phyloP scores from a whole-genome alignment of 2,113 vertebrate genomes.

The Pseudorectes ferrugineus region DNA sequence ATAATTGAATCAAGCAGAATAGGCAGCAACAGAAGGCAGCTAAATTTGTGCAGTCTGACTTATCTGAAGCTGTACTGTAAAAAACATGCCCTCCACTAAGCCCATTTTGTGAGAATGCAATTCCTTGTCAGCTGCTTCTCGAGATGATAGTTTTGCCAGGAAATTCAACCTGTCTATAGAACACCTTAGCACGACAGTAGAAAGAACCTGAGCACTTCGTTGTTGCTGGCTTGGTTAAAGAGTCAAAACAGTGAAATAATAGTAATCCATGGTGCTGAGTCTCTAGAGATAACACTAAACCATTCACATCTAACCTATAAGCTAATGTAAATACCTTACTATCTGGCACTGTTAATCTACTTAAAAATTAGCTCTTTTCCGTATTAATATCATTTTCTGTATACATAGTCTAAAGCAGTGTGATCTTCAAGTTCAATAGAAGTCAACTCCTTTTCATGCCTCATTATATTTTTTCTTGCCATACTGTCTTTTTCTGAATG shows the following conservation, averaged over 20 bases:
- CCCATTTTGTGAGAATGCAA: background rate
- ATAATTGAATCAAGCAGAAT: background rate
- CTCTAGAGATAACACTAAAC: background rate
- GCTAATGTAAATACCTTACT: background rate
- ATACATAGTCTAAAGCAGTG: background rate
- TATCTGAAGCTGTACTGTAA: background rate
- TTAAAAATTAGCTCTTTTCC: background rate
- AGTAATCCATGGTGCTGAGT: background rate
- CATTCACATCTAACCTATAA: background rate
- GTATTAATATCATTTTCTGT: background rate
- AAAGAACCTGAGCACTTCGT: background rate
- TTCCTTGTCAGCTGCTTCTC: background rate
- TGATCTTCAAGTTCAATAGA: background rate
- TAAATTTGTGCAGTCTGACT: background rate
- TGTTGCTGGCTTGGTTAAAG: background rate
- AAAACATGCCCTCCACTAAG: background rate
- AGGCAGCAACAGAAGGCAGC: background rate
- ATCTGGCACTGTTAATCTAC: background rate
- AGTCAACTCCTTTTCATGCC: background rate
- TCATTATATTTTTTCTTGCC: background rate
- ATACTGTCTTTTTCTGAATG: background rate
- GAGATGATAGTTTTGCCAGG: background rate
- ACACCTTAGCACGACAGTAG: background rate
- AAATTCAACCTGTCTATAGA: background rate
- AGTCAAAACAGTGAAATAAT: background rate